Conservation (phyloP, 2,113 vertebrate genomes). For the Isichthys henryi region DNA sequence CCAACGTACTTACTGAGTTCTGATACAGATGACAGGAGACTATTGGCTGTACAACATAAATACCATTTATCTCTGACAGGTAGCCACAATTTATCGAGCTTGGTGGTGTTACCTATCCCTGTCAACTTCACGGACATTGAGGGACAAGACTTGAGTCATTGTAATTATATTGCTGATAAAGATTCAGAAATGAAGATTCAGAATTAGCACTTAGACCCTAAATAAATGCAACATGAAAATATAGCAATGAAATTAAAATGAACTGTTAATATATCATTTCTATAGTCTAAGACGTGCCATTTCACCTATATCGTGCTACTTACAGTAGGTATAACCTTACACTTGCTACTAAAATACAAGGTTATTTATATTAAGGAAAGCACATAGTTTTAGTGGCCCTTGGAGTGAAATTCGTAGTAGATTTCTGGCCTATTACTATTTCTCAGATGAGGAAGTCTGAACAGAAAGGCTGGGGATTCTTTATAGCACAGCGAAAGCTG, state of each 20-base stretch:
- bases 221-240: background rate
- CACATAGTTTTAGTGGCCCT: background rate
- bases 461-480: conserved; percentile 37
- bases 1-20: background rate
- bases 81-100: background rate
- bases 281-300: background rate
- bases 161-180: background rate
- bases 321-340: too few relatives aligned
- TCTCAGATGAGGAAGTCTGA: conserved; percentile 1
- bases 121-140: background rate
- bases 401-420: background rate
- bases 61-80: background rate
- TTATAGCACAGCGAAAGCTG: conserved; percentile 35
- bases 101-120: background rate
- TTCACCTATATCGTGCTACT: background rate
- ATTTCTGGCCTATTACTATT: background rate
- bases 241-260: background rate
- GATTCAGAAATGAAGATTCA: background rate
- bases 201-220: background rate
- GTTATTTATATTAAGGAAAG: background rate
- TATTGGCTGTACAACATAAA: background rate
- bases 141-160: background rate
- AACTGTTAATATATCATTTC: background rate
- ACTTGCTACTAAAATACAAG: background rate
- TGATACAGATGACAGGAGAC: background rate